Evolutionary conservation across 2,888 invertebrate genomes (phyloP), one percentile per base, ranked within the genome.

Genomic region (Philereme transversata): DNA sequence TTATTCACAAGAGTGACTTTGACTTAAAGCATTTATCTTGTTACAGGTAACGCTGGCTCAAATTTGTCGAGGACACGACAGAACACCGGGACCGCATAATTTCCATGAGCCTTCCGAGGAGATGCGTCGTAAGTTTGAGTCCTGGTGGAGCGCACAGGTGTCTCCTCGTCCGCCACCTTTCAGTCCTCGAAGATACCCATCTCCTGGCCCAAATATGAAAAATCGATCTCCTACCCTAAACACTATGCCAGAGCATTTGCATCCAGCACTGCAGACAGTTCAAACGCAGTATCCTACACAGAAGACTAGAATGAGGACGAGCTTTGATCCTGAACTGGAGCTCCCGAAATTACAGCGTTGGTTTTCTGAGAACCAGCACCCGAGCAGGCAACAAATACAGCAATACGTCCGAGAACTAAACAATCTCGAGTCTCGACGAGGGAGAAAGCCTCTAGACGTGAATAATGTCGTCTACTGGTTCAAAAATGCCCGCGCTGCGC

Each of bases 381-480:
- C 99, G 0, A 97, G 97, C 69, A 94, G 99, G 56, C 98, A 99
- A 77, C 99, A 99, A 90, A 98, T 99, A 81, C 97, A 98, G 75
- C 97, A 97, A 69, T 99, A 98, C 87, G 97, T 99, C 59, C 96
- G 97, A 74, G 98, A 98, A 81, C 91, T 99, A 69, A 99, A 99
- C 84, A 95, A 96, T 62, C 90, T 99, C 67, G 98, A 98, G 79
- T 99, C 98, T 53, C 94, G 99, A 46, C 94, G 97, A 55, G 99
- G 98, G 0, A 94, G 99, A 51, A 98, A 99, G 79, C 98, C 98
- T 0, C 92, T 99, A 55, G 99, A 99, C 86, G 96, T 99, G 4
- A 98, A 98, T 80, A 99, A 99, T 81, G 98, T 99, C 10, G 98
- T 98, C 10, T 98, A 98, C 79, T 98, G 98, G 98, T 99, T 99